Percentiles rank a stretch among this genome's conserved stretches.
Evolutionary conservation across 2,113 vertebrate species (phyloP).

Genomic region (Cololabis saira): DNA sequence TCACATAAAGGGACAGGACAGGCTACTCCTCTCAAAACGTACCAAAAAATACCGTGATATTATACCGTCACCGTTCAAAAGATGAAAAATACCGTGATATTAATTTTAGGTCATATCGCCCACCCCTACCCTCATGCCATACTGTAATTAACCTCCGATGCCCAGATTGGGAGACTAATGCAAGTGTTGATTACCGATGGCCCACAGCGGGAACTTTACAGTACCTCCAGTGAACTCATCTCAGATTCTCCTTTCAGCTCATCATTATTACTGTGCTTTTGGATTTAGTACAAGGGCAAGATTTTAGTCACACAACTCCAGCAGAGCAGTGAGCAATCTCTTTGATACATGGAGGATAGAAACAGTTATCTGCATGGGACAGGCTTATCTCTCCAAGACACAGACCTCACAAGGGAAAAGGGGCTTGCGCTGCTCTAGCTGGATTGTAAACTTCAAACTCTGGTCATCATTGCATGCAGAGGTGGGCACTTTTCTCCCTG

Average conservation of each 20-base stretch:
- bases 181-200: conserved; percentile 5
- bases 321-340: conserved; percentile 22
- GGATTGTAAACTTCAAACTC: conserved; percentile 21
- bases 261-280: conserved; percentile 6
- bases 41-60: too few species aligned
- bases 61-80: too few species aligned
- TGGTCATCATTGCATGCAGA: neutral
- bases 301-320: conserved; percentile 20
- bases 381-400: conserved; percentile 38
- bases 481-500: conserved; percentile 17
- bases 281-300: conserved; percentile 27
- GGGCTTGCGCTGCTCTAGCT: conserved; percentile 5
- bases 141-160: conserved; percentile 19
- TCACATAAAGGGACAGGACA: too few species aligned
- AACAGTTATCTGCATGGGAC: conserved; percentile 45
- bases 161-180: conserved; percentile 7
- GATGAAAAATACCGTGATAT: too few species aligned
- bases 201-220: neutral
- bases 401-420: conserved; percentile 18
- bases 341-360: conserved; percentile 36
- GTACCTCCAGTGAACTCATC: conserved; percentile 12
- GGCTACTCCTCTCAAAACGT: too few species aligned
- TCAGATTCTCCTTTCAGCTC: conserved; percentile 27
- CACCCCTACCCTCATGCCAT: conserved; percentile 13
- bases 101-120: too few species aligned